Percentiles rank a stretch among this genome's conserved stretches.
Conservation (phyloP, 2,888 invertebrate species). For the Ennomos quercinarius region DNA sequence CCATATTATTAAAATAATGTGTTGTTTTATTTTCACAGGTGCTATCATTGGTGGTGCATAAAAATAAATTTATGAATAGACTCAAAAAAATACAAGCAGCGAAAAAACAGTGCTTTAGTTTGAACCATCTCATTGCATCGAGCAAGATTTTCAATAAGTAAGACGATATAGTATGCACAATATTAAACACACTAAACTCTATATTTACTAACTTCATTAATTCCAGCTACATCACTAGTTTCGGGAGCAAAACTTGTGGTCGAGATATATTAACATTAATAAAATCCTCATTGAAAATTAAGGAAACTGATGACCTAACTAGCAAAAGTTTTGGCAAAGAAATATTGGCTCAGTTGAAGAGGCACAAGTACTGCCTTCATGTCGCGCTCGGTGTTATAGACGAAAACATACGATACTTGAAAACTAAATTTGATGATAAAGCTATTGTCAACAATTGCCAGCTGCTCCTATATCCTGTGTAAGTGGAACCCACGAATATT, state of each 20-base stretch:
- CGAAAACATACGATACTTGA: conserved; percentile 85
- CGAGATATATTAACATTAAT: conserved; percentile 69
- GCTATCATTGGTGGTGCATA: conserved; percentile 69
- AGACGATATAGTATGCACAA: conserved; percentile 39
- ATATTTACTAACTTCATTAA: neutral
- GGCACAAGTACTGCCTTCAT: conserved; percentile 88
- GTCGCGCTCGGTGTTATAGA: conserved; percentile 86
- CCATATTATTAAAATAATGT: no score
- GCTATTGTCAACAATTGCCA: conserved; percentile 87
- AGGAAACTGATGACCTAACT: conserved; percentile 21
- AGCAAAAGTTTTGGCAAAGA: conserved; percentile 27
- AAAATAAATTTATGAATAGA: conserved; percentile 70
- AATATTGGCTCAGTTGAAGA: conserved; percentile 60
- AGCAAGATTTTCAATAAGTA: conserved; percentile 73
- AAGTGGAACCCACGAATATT: conserved; percentile 51
- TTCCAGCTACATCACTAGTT: conserved; percentile 84
- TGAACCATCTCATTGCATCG: conserved; percentile 71
- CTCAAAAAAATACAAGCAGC: conserved; percentile 66
- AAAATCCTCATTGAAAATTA: conserved; percentile 53
- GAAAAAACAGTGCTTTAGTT: conserved; percentile 75
- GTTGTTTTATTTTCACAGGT: conserved; percentile 53
- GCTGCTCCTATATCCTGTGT: conserved; percentile 89
- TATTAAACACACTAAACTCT: no score
- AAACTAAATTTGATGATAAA: conserved; percentile 75
- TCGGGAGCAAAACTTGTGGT: conserved; percentile 79